Evolutionary conservation across 2,888 invertebrate genomes (phyloP).

Genomic region (Mesorhabditis belari): DNA sequence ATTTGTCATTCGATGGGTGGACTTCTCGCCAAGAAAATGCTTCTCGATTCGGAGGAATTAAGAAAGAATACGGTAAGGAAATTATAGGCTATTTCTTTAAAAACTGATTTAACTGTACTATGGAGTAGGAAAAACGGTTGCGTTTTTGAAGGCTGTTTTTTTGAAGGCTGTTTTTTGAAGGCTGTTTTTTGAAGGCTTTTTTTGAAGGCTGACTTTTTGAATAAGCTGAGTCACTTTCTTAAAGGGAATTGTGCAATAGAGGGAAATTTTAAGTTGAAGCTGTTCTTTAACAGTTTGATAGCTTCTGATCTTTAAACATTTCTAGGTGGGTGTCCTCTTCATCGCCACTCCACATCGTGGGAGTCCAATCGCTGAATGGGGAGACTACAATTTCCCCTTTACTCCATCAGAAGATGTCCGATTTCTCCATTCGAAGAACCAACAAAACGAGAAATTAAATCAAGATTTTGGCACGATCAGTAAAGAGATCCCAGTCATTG

Average conservation of each 20-base stretch:
- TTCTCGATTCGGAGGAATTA: constrained; percentile 33
- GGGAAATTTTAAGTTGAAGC: neutral
- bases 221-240: too few species aligned
- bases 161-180: too few species aligned
- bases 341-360: constrained; percentile 48
- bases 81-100: neutral
- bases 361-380: constrained; percentile 40
- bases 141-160: neutral
- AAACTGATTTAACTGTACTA: too few species aligned
- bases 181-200: neutral
- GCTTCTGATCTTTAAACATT: neutral
- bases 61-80: constrained; percentile 14
- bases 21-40: constrained; percentile 40
- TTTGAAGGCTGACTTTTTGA: too few species aligned
- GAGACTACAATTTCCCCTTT: constrained; percentile 22
- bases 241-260: neutral
- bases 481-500: constrained; percentile 35
- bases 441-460: constrained; percentile 38
- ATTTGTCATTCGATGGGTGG: constrained; percentile 49
- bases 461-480: constrained; percentile 29
- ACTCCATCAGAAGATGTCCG: constrained; percentile 40
- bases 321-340: constrained; percentile 42
- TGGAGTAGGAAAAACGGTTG: neutral
- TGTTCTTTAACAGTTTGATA: neutral
- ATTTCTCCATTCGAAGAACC: constrained; percentile 32